These are phyloP conservation scores for Labeo catla DNA, from an alignment of 2,113 vertebrate genomes.

Conservation along the genomic window DNA sequence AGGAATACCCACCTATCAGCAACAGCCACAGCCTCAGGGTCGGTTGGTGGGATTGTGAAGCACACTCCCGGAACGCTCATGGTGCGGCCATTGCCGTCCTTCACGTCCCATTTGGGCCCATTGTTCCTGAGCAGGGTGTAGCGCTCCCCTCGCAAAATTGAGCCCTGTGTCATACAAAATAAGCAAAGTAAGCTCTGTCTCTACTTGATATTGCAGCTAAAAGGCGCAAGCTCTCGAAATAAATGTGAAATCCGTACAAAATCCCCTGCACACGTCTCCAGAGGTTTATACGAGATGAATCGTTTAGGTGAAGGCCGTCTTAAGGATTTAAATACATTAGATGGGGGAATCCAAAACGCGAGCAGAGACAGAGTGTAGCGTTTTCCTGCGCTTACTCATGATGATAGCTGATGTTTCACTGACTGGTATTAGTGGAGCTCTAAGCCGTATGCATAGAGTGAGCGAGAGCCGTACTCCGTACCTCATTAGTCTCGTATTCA, in stretches of 20 bases:
- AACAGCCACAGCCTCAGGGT: conserved; percentile 79
- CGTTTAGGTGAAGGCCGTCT: conserved; percentile 9
- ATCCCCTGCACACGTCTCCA: conserved; percentile 33
- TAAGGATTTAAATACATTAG: conserved; percentile 54
- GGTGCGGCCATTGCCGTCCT: conserved; percentile 77
- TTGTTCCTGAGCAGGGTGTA: conserved; percentile 89
- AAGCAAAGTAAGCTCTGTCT: conserved; percentile 14
- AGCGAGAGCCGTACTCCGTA: conserved; percentile 60
- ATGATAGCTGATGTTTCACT: conserved; percentile 21
- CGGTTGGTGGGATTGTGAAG: conserved; percentile 91
- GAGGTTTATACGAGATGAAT: conserved; percentile 41
- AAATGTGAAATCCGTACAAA: conserved; percentile 41
- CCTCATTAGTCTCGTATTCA: conserved; percentile 88
- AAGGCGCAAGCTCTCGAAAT: conserved; percentile 32
- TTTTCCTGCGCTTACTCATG: conserved; percentile 36
- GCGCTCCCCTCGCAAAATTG: conserved; percentile 82
- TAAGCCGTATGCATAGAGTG: not conserved
- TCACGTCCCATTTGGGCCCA: conserved; percentile 85
- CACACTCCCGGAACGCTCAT: conserved; percentile 85
- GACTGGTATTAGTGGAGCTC: conserved; percentile 16
- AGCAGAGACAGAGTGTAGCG: not conserved
- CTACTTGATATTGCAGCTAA: not conserved
- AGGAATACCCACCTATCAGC: conserved; percentile 82
- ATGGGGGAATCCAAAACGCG: not conserved
- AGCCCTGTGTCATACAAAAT: conserved; percentile 76